A percentile compares a stretch with the other conserved stretches of the same genome.
phyloP scores from a whole-genome alignment of 2,113 vertebrate genomes.

The Pluvialis apricaria region DNA sequence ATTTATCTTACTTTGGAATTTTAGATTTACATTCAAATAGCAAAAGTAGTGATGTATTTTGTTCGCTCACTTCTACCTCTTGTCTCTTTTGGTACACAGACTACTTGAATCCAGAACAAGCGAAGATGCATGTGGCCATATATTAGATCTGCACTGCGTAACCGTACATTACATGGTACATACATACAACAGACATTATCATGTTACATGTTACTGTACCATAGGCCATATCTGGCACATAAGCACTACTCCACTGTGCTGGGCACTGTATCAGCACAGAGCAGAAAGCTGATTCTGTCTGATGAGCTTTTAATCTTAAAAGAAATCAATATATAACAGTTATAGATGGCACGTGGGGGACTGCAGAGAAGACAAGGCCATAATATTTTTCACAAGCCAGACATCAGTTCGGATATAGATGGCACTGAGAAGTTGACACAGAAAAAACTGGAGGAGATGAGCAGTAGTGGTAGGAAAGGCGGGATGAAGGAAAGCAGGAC shows the following conservation, averaged over 20 bases:
- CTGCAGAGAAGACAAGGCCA: not conserved
- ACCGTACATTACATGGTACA: not conserved
- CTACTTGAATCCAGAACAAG: not conserved
- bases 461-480: not conserved
- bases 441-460: not conserved
- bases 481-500: not conserved
- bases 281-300: not conserved
- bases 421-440: not conserved
- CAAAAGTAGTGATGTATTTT: not conserved
- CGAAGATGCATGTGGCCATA: fast-evolving
- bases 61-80: not conserved
- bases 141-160: not conserved
- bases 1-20: not conserved
- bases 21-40: not conserved
- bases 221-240: not conserved
- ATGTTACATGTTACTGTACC: not conserved
- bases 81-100: not conserved
- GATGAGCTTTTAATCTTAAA: not conserved
- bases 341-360: not conserved
- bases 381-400: not conserved
- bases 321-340: not conserved
- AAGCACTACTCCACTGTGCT: not conserved
- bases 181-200: fast-evolving
- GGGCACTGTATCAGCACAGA: not conserved
- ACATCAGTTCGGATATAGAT: not conserved